Conservation (phyloP, 2,888 invertebrate species). For the Aporophyla nigra region DNA sequence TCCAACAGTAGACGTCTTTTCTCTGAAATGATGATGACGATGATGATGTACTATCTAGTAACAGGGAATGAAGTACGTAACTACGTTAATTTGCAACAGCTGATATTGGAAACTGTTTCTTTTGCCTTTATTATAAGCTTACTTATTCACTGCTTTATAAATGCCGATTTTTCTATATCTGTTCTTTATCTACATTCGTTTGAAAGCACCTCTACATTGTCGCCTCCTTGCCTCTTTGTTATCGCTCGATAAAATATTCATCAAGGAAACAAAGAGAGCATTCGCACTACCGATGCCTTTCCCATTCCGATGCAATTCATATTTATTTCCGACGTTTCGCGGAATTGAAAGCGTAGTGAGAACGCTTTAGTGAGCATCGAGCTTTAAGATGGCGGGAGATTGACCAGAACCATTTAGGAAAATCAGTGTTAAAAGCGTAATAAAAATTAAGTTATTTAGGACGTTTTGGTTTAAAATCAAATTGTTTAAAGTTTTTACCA, state of each 20-base stretch:
- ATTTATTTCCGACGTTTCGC: slow-evolving; percentile 36
- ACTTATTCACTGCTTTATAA: neutral
- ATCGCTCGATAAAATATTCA: slow-evolving; percentile 53
- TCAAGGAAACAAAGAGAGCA: slow-evolving; percentile 45
- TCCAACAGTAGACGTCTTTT: too few relatives aligned
- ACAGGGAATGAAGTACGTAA: too few relatives aligned
- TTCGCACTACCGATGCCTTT: slow-evolving; percentile 44
- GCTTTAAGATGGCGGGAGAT: neutral
- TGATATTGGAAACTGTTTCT: too few relatives aligned
- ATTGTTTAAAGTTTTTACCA: neutral
- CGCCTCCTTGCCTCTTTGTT: slow-evolving; percentile 37
- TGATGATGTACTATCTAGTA: too few relatives aligned
- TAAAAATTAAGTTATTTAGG: neutral
- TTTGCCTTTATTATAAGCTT: neutral
- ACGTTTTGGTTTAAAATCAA: neutral
- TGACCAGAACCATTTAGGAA: neutral
- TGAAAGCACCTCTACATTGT: slow-evolving; percentile 12
- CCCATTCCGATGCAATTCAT: slow-evolving; percentile 48
- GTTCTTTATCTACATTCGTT: slow-evolving; percentile 30
- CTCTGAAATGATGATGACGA: too few relatives aligned
- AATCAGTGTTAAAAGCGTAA: neutral
- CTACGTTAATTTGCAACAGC: neutral
- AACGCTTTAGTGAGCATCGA: neutral
- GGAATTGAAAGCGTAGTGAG: slow-evolving; percentile 1
- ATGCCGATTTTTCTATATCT: neutral